Conservation (phyloP, 2,888 invertebrate genomes). For the Hipparchia sbordonii region DNA sequence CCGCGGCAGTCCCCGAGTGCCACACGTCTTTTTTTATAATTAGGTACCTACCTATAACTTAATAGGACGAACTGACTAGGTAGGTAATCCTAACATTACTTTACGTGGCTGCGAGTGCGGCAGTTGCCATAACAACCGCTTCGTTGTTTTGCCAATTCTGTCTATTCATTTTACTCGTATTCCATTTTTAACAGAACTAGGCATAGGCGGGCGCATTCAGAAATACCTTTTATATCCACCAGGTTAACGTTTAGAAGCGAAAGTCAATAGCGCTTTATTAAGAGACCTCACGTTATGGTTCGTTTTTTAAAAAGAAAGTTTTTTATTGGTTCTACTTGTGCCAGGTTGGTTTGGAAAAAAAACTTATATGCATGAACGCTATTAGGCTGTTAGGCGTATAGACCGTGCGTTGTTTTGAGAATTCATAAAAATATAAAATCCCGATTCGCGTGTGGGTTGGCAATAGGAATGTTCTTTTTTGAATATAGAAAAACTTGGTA, state of each 20-base stretch:
- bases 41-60: not conserved
- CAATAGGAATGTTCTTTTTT: not conserved
- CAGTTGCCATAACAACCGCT: conserved; percentile 69
- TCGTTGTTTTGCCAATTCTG: conserved; percentile 78
- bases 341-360: conserved; percentile 36
- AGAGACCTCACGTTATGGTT: conserved; percentile 41
- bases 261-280: conserved; percentile 43
- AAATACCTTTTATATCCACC: conserved; percentile 51
- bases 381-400: conserved; percentile 17
- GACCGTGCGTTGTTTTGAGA: conserved; percentile 15
- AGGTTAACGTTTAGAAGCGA: conserved; percentile 49
- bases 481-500: not conserved
- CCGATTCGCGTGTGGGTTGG: not conserved
- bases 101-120: conserved; percentile 54
- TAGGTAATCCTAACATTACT: conserved; percentile 32
- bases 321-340: conserved; percentile 40
- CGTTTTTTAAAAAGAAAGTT: conserved; percentile 39
- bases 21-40: too few relatives aligned
- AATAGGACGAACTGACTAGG: not conserved
- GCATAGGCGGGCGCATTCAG: conserved; percentile 42
- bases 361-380: conserved; percentile 26
- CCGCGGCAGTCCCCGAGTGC: too few relatives aligned
- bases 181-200: conserved; percentile 47
- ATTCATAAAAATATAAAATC: conserved; percentile 22
- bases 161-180: conserved; percentile 61